Base-by-base conservation (phyloP, 2,888 invertebrate genomes). In the Scrobipalpa costella region DNA sequence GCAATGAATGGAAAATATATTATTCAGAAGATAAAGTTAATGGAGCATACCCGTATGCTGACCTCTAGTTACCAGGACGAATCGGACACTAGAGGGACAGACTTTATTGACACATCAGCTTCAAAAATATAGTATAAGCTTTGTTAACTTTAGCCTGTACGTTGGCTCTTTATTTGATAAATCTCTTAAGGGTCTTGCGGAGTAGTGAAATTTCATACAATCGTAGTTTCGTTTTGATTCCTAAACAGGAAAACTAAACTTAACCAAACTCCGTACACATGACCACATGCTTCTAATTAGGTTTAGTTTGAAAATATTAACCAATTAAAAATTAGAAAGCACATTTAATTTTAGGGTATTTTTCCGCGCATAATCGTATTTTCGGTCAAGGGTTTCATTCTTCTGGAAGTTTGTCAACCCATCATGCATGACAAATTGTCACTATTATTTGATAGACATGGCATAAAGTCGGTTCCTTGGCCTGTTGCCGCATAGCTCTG, bases 1-100 rank as follows among this genome's bases (percentile, higher is more conserved):
- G 50, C 13, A 27, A 52, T 52, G 50, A 27, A 52, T 21, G 50
- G 11, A 11, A 52, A 50, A 50, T 2, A 9, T 19, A 21, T 50
- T 7, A 11, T 11, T 50, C 19, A 8, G 17, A 9, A 52, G 21
- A 52, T 52, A 27, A 6, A 27, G 27, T 21, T 9, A 49, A 49
- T 19, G 19, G 49, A 49, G 49, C 64, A 64, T 17, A 19, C 19
- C 19, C 44, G 40, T 61, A 44, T 61, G 11, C 21, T 64, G 47
- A 64, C 66, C 64, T 64, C 64, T 57, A 38, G 2, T 64, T 21
- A 19, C 50, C 49, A 49, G 50, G 50, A 21, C 50, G 13, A 52
- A 52, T 52, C 27, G 50, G 34, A 49, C 57, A 49, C 47, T 57
- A 57, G 57, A 36, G 50, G 50, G 50, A 21, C 50, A 2, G 21